Percentiles rank a stretch among this genome's conserved stretches.
Evolutionary conservation across 1,140 invertebrate species (phyloP).

Genomic region (Cotesia typhae): DNA sequence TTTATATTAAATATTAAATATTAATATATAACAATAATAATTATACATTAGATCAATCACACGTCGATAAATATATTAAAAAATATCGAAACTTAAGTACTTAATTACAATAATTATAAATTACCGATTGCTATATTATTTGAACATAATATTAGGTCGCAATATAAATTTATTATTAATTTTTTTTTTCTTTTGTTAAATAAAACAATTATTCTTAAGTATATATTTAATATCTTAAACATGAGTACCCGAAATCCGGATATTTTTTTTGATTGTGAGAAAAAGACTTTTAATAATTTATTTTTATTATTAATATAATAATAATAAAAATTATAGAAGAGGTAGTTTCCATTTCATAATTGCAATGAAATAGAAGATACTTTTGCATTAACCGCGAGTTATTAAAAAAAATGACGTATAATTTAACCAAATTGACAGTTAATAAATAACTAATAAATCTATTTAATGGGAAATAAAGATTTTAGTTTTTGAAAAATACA

Average conservation of each 20-base stretch:
- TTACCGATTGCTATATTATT: conserved; percentile 1
- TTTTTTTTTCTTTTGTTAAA: not conserved
- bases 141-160: not conserved
- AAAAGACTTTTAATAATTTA: not conserved
- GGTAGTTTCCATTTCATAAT: not conserved
- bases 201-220: not conserved
- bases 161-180: not conserved
- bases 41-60: conserved; percentile 19
- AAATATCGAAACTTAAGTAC: conserved; percentile 18
- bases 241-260: not conserved
- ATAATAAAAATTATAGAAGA: not conserved
- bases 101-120: not conserved
- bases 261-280: conserved; percentile 12
- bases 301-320: not conserved
- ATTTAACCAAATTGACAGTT: too few species aligned
- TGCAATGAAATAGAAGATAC: conserved; percentile 5
- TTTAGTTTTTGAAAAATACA: too few species aligned
- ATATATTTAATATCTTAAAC: not conserved
- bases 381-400: not conserved
- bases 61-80: conserved; percentile 17
- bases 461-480: too few species aligned
- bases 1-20: too few species aligned
- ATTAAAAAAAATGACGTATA: too few species aligned
- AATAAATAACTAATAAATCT: too few species aligned
- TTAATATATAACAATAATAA: conserved; percentile 1